Conservation (phyloP, 2,113 vertebrate genomes). For the Thunnus maccoyii region DNA sequence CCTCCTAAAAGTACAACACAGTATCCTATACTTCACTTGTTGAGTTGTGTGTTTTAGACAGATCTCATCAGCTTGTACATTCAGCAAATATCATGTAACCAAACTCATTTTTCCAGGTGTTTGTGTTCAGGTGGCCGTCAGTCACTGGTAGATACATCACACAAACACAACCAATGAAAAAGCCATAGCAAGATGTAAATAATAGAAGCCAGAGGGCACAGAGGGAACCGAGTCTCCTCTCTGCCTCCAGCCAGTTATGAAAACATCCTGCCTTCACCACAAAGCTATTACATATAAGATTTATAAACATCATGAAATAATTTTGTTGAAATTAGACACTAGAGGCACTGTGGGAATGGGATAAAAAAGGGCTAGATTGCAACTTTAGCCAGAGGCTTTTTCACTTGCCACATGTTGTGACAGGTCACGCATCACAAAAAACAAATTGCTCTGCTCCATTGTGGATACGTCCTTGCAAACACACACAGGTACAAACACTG, state of each 20-base stretch:
- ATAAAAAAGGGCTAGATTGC: conserved; percentile 35
- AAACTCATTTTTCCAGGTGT: neutral
- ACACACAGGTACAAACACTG: conserved; percentile 27
- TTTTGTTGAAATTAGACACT: conserved; percentile 53
- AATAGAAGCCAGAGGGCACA: conserved; percentile 31
- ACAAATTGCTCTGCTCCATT: conserved; percentile 47
- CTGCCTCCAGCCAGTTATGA: conserved; percentile 3
- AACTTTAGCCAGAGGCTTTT: conserved; percentile 54
- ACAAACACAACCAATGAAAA: conserved; percentile 14
- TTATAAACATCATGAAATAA: conserved; percentile 51
- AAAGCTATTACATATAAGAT: conserved; percentile 32
- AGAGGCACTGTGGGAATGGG: conserved; percentile 32
- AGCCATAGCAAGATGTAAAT: conserved; percentile 47
- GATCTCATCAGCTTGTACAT: too few relatives aligned
- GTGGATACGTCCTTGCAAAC: conserved; percentile 14
- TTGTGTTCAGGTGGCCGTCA: conserved; percentile 14
- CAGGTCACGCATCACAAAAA: conserved; percentile 50
- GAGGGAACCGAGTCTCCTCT: conserved; percentile 7
- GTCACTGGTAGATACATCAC: conserved; percentile 31
- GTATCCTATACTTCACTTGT: too few relatives aligned
- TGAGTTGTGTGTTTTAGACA: too few relatives aligned
- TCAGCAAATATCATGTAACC: neutral
- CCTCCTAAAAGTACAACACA: too few relatives aligned
- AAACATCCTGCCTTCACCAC: conserved; percentile 25
- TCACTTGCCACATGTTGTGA: conserved; percentile 50